Conservation (phyloP, 2,113 vertebrate genomes). For the Odocoileus hemionus region DNA sequence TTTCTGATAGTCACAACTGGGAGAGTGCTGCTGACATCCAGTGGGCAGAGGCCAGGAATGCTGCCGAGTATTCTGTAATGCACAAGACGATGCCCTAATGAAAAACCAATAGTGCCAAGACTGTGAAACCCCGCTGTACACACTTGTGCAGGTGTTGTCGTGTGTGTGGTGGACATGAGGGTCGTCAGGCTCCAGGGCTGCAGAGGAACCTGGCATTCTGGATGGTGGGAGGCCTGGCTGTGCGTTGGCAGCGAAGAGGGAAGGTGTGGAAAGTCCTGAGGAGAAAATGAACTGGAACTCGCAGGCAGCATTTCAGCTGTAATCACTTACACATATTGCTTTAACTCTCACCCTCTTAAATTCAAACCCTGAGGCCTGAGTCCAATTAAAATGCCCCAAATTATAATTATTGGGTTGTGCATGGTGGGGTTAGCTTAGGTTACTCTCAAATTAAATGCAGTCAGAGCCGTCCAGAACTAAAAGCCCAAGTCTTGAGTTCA, state of each 20-base stretch:
- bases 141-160: background rate
- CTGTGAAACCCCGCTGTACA: fast-evolving
- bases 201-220: background rate
- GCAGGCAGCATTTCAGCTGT: background rate
- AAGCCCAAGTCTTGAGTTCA: background rate
- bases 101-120: background rate
- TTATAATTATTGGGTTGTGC: background rate
- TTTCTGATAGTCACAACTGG: background rate
- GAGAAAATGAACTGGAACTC: background rate
- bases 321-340: background rate
- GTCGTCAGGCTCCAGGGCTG: background rate
- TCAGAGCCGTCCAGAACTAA: background rate
- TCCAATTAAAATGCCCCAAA: conserved; percentile 30
- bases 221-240: background rate
- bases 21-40: background rate
- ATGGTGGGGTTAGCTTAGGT: background rate
- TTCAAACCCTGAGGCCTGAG: conserved; percentile 25
- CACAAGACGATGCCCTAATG: background rate
- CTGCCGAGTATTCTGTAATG: background rate
- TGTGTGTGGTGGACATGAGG: background rate
- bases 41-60: background rate
- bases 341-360: conserved; percentile 31
- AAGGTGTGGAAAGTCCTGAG: background rate
- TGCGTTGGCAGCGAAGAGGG: background rate
- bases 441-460: background rate